Percentiles rank a stretch among this genome's conserved stretches.
Evolutionary conservation across 2,797 vertebrate genomes (phyloP).

Genomic region (Anisognathus igniventris): DNA sequence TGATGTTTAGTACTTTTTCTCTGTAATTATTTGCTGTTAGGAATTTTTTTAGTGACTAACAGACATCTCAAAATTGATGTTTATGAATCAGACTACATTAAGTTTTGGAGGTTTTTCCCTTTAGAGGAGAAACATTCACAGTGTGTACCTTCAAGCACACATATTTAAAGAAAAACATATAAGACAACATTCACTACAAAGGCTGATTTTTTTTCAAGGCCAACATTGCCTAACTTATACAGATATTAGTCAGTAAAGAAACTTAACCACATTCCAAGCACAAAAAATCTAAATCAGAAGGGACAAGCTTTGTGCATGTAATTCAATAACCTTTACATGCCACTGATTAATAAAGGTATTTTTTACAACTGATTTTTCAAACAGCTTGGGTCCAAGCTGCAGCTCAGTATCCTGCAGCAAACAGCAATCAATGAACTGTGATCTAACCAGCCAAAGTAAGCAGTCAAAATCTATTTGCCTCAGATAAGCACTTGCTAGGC

Average conservation of each 20-base stretch:
- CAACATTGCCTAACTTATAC: not conserved
- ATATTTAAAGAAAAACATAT: not conserved
- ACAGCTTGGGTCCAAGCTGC: not conserved
- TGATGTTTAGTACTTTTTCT: not conserved
- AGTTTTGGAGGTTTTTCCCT: not conserved
- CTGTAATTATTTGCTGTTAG: not conserved
- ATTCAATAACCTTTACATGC: not conserved
- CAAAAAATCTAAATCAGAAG: not conserved
- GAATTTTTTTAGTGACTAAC: not conserved
- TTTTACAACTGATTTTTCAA: conserved; percentile 13
- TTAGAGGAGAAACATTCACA: not conserved
- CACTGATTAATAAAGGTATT: conserved; percentile 7
- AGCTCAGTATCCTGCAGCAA: conserved; percentile 31
- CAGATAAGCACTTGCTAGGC: conserved; percentile 41
- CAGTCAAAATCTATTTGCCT: conserved; percentile 65
- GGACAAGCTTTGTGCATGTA: not conserved
- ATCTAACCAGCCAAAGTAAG: conserved; percentile 64
- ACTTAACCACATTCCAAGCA: not conserved
- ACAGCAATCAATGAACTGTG: conserved; percentile 53
- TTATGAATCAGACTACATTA: not conserved
- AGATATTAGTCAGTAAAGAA: not conserved
- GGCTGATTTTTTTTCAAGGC: not conserved
- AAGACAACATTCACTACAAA: not conserved
- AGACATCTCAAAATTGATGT: not conserved
- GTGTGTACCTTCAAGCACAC: not conserved